Percentiles rank a stretch among this genome's conserved stretches.
phyloP scores from a whole-genome alignment of 2,888 invertebrate genomes.

The Idaea biselata region DNA sequence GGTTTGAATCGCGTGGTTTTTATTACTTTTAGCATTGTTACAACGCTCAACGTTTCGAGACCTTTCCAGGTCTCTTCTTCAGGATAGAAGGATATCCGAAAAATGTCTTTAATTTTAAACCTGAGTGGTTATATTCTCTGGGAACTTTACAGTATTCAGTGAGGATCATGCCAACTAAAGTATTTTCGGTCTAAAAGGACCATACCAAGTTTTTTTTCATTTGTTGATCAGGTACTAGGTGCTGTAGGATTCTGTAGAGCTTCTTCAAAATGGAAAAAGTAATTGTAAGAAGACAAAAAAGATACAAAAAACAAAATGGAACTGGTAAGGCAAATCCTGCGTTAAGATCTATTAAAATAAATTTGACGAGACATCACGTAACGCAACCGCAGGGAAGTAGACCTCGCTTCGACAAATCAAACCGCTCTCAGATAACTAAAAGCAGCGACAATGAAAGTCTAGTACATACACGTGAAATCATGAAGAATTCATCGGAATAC shows the following conservation, averaged over 20 bases:
- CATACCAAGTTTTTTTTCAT: no score
- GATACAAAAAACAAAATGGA: neutral
- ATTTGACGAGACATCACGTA: neutral
- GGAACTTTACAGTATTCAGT: no score
- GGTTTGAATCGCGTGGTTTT: no score
- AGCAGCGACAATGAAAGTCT: neutral
- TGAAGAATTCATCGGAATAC: neutral
- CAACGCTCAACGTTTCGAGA: no score
- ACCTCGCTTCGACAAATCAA: neutral
- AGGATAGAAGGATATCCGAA: no score
- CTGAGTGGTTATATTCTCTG: no score
- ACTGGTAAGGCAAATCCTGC: neutral
- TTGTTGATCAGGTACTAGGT: neutral
- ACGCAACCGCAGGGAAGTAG: neutral
- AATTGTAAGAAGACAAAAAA: neutral
- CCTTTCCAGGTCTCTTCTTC: no score
- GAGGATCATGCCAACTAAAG: no score
- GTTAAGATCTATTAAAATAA: neutral
- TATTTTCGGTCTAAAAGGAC: no score
- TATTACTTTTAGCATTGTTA: no score
- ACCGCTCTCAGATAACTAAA: neutral
- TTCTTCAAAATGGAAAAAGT: neutral
- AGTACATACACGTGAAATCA: neutral
- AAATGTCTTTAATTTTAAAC: no score
- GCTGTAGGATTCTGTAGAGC: neutral